These are phyloP conservation scores for Scaptomyza graminum DNA, from an alignment of 1,140 invertebrate species.

Conservation along the genomic window DNA sequence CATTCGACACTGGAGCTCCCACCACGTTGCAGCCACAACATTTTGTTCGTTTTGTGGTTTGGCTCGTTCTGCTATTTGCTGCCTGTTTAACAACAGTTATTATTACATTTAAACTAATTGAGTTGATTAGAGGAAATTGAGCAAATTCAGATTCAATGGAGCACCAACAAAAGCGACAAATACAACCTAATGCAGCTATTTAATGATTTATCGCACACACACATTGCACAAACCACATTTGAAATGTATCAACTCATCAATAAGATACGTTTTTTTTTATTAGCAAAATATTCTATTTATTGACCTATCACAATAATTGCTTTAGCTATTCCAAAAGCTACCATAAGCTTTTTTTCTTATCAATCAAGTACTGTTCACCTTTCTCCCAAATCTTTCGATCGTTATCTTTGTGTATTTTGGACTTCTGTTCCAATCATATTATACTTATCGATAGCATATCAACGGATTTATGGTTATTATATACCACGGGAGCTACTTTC, in stretches of 20 bases:
- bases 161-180: slow-evolving; percentile 56
- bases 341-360: neutral
- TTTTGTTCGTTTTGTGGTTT: slow-evolving; percentile 59
- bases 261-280: neutral
- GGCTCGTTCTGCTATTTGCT: slow-evolving; percentile 55
- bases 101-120: slow-evolving; percentile 75
- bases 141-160: slow-evolving; percentile 35
- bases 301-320: slow-evolving; percentile 14
- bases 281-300: neutral
- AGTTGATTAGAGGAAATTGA: slow-evolving; percentile 76
- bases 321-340: neutral
- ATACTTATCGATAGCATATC: neutral
- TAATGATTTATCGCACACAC: neutral
- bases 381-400: neutral
- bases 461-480: neutral
- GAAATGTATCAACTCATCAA: neutral
- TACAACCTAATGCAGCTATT: neutral
- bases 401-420: slow-evolving; percentile 3
- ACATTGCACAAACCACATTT: slow-evolving; percentile 4
- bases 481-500: neutral
- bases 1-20: neutral
- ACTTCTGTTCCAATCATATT: slow-evolving; percentile 1
- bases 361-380: no score
- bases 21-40: slow-evolving; percentile 21
- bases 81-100: slow-evolving; percentile 60